phyloP scores from a whole-genome alignment of 2,113 vertebrate species.

The Urocolius indicus region DNA sequence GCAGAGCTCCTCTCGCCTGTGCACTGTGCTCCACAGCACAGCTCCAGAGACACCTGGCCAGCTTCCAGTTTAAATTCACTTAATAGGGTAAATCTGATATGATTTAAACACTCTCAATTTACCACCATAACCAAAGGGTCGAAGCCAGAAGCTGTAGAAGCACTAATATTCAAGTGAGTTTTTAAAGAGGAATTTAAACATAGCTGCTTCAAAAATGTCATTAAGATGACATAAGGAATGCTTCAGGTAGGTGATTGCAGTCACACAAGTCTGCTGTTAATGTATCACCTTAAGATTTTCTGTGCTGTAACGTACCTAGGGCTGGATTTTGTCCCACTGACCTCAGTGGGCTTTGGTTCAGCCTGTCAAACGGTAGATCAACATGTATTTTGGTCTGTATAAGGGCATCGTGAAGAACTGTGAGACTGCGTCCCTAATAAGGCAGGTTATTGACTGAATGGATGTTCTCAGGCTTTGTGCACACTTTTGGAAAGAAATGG shows the following conservation, averaged over 20 bases:
- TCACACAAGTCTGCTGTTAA: background rate
- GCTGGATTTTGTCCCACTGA: background rate
- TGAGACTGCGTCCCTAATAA: fast-evolving
- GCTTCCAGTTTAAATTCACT: slow-evolving; percentile 36
- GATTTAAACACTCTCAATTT: slow-evolving; percentile 41
- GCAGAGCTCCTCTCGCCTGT: background rate
- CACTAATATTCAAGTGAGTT: background rate
- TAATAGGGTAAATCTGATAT: slow-evolving; percentile 18
- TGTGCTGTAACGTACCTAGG: background rate
- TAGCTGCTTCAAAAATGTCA: background rate
- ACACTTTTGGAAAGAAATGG: background rate
- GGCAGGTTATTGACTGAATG: background rate
- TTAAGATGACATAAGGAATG: background rate
- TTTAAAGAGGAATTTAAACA: background rate
- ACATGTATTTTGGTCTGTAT: background rate
- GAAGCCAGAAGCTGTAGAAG: background rate
- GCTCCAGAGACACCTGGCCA: slow-evolving; percentile 1
- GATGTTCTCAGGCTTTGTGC: background rate
- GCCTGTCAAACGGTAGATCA: background rate
- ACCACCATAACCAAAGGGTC: background rate
- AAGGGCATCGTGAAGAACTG: background rate
- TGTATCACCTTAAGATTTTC: background rate
- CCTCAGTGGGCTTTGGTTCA: background rate
- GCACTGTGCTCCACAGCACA: background rate
- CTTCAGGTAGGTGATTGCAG: background rate